Conservation (phyloP, 2,888 invertebrate species). For the Hermaeophaga mercurialis region DNA sequence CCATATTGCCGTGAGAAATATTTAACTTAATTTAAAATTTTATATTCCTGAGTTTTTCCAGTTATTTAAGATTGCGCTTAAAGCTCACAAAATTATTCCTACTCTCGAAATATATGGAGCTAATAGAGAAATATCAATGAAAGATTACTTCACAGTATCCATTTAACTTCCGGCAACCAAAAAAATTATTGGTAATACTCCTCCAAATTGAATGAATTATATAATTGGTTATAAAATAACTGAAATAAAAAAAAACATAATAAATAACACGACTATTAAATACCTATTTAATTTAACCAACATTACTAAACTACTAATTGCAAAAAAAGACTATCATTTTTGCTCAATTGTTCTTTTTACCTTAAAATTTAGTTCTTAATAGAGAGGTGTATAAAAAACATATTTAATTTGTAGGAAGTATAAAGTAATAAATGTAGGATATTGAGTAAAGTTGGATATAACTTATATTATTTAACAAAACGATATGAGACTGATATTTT, state of each 20-base stretch:
- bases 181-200: too few relatives aligned
- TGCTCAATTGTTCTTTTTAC: background rate
- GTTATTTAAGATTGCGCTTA: too few relatives aligned
- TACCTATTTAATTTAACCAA: conserved; percentile 1
- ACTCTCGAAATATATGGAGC: too few relatives aligned
- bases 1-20: too few relatives aligned
- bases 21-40: too few relatives aligned
- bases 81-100: too few relatives aligned
- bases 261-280: conserved; percentile 1
- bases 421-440: background rate
- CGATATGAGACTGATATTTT: conserved; percentile 6
- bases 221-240: background rate
- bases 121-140: too few relatives aligned
- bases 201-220: background rate
- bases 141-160: too few relatives aligned
- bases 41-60: too few relatives aligned
- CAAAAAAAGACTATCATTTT: background rate
- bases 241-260: background rate
- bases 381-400: conserved; percentile 9
- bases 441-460: background rate
- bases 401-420: too few relatives aligned
- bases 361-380: background rate
- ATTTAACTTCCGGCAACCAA: too few relatives aligned
- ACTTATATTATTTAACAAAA: conserved; percentile 5
- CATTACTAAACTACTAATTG: background rate